phyloP scores from a whole-genome alignment of 2,113 vertebrate genomes.

The Garra rufa region DNA sequence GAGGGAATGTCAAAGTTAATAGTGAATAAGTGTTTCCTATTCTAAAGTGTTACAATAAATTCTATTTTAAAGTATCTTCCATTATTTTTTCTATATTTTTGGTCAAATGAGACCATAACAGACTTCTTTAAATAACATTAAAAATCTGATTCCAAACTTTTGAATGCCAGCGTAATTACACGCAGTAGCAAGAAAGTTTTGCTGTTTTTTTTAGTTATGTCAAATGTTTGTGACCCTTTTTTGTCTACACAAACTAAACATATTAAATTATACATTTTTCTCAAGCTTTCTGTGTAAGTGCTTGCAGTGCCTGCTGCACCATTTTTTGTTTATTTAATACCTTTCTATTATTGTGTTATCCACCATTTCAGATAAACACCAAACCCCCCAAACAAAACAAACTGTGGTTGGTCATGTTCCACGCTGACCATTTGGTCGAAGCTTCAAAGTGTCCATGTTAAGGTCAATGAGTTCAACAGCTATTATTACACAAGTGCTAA shows the following conservation, averaged over 20 bases:
- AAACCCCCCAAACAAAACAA: neutral
- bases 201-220: neutral
- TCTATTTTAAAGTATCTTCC: too few relatives aligned
- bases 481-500: conserved; percentile 9
- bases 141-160: too few relatives aligned
- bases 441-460: neutral
- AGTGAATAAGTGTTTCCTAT: too few relatives aligned
- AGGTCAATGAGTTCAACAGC: conserved; percentile 1
- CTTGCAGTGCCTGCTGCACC: neutral
- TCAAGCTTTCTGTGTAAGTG: neutral
- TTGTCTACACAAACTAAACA: neutral
- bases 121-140: too few relatives aligned
- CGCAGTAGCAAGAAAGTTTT: too few relatives aligned
- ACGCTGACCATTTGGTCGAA: neutral
- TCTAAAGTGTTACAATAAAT: too few relatives aligned
- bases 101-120: too few relatives aligned
- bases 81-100: too few relatives aligned
- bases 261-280: neutral
- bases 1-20: too few relatives aligned
- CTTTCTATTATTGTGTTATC: neutral
- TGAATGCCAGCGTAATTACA: too few relatives aligned
- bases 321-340: neutral
- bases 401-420: neutral
- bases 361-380: neutral
- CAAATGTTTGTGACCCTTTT: too few relatives aligned